Evolutionary conservation across 2,113 vertebrate genomes (phyloP), one percentile per base, ranked within the genome.

Genomic region (Cyprinodon variegatus): DNA sequence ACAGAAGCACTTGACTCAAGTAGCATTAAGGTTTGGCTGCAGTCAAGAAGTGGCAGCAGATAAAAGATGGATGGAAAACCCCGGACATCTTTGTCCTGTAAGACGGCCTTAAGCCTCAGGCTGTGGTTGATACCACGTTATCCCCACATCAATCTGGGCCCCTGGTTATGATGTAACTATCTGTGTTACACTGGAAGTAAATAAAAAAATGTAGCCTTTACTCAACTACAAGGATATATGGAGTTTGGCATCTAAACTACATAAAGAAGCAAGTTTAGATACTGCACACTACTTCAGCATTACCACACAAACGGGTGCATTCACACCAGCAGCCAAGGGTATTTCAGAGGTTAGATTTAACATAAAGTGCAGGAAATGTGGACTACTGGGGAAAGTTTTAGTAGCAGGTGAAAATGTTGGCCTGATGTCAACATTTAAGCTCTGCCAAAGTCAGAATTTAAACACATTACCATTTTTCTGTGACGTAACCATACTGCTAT

Each of bases 71-170:
- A 57, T 15, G 74, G 81, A 77, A 87, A 83, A 60, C 36, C 83
- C 66, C 70, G 3, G 61, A 76, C 60, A 2, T 48, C 67, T 70
- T 66, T 82, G 74, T 82, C 73, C 48, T 62, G 65, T 75, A 78
- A 72, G 40, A 57, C 50, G 40, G 59, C 61, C 48, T 78, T 45
- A 78, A 74, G 84, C 79, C 70, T 78, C 78, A 83, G 50, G 80
- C 82, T 57, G 50, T 17, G 70, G 80, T 46, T 77, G 67, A 82
- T 68, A 64, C 77, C 70, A 68, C 61, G 40, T 72, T 43, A 1
- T 9, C 65, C 69, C 45, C 65, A 68, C 50, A 57, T n/a, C 17
- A 57, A 20, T 43, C 63, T 68, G 70, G 11, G 9, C 39, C 61
- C 70, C 13, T n/a, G 43, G 77, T 43, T 60, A 48, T 64, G 53